Base-by-base conservation (phyloP, 2,888 invertebrate species). In the Dryococelus australis region DNA sequence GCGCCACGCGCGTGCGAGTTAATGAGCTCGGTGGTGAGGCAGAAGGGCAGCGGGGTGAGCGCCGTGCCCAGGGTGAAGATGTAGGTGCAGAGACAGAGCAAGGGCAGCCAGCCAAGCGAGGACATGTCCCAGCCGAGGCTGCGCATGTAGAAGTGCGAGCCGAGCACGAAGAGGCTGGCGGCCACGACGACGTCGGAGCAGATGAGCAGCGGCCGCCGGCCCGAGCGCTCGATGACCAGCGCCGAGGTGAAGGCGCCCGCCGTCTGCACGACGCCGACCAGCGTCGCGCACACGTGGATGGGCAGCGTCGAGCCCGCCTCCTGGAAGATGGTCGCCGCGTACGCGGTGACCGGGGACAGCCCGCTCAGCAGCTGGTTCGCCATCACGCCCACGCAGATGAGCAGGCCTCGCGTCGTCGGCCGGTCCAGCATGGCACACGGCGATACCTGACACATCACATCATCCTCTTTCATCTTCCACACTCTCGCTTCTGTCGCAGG, bases 71-170 rank as follows among this genome's bases (percentile, higher is more conserved):
- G 35, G n/a, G 47, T 43, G 27, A 43, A 85, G 43, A 43, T 78
- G 78, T 87, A 86, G 24, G 86, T 51, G 10, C 87, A 89, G 4
- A 89, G 85, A n/a, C 86, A 79, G 26, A 65, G 24, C 4, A 89
- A 83, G 0, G 88, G 88, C 2, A 88, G 27, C 87, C 87, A 85
- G 16, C 88, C 86, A 24, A 85, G 26, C 13, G 53, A 20, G 10
- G 87, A 43, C n/a, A 89, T 35, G 83, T 89, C 88, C 35, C 87
- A 86, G 16, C 88, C 88, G 2, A 85, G 89, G 9, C 90, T 89
- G 85, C 90, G 90, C 83, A 83, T 35, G 83, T 83, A 83, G 83
- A 83, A 83, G 83, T 83, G 43, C 5, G 35, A 10, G 28, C 83
- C 83, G 20, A 83, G 83, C 43, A 35, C 83, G 28, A 24, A 16